Evolutionary conservation across 1,140 invertebrate species (phyloP).

Genomic region (Anadara kagoshimensis): DNA sequence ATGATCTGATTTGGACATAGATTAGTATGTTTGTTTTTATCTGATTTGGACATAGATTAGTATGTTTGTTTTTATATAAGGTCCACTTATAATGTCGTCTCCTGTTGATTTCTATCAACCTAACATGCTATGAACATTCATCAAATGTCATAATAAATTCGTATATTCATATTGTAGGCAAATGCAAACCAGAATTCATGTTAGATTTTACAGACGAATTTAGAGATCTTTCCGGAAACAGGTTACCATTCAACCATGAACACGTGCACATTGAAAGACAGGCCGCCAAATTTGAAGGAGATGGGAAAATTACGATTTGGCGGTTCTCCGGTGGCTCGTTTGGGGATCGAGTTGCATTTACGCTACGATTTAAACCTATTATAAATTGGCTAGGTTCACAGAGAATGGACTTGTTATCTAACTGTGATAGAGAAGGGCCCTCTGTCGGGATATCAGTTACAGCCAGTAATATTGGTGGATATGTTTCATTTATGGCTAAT

Average conservation of each 20-base stretch:
- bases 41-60: no score
- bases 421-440: not conserved
- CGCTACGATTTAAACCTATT: conserved; percentile 21
- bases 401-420: conserved; percentile 17
- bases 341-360: conserved; percentile 18
- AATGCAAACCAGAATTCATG: conserved; percentile 17
- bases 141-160: not conserved
- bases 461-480: no score
- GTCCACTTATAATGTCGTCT: no score
- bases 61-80: no score
- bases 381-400: not conserved
- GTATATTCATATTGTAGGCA: not conserved
- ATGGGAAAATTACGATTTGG: conserved; percentile 19
- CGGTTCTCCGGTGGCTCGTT: conserved; percentile 22
- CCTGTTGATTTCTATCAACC: no score
- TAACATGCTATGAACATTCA: no score
- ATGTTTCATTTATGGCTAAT: conserved; percentile 13
- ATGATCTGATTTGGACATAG: no score
- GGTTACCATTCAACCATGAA: conserved; percentile 13
- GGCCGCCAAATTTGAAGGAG: conserved; percentile 23
- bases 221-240: conserved; percentile 21
- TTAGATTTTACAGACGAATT: conserved; percentile 26
- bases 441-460: no score
- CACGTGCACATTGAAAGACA: conserved; percentile 26
- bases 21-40: no score